Conservation (phyloP, 1,140 invertebrate genomes). For the Tetragnatha versicolor region DNA sequence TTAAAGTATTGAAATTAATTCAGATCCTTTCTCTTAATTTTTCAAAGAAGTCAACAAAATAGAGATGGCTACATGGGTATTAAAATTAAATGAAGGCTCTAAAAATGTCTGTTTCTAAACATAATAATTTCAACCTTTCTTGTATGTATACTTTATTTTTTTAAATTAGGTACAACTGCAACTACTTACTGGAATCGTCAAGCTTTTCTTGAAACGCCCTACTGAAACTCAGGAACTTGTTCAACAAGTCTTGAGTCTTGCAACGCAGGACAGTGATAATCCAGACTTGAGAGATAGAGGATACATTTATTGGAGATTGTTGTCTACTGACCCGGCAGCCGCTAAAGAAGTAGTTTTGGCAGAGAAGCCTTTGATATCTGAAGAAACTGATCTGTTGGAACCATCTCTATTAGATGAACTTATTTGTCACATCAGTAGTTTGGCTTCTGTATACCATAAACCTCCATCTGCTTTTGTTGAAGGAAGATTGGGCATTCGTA, state of each 20-base stretch:
- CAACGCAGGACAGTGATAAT: constrained; percentile 99
- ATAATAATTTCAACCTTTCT: too few relatives aligned
- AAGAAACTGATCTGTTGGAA: constrained; percentile 98
- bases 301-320: constrained; percentile 98
- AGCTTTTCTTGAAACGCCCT: constrained; percentile 96
- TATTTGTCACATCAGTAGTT: constrained; percentile 97
- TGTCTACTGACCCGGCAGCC: constrained; percentile 97
- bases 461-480: constrained; percentile 99
- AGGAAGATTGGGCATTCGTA: constrained; percentile 68
- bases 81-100: too few relatives aligned
- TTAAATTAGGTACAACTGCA: constrained; percentile 84
- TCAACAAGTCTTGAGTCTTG: constrained; percentile 88
- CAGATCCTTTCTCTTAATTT: too few relatives aligned
- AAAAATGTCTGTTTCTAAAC: too few relatives aligned
- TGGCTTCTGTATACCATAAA: constrained; percentile 99
- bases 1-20: too few relatives aligned
- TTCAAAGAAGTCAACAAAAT: too few relatives aligned
- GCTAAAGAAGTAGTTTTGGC: constrained; percentile 99
- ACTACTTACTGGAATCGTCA: constrained; percentile 96
- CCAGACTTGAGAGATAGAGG: constrained; percentile 97
- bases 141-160: background rate
- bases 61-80: too few relatives aligned
- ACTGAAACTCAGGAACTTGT: constrained; percentile 98
- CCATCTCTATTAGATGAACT: constrained; percentile 97
- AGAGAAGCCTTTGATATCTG: constrained; percentile 98